Percentiles rank a stretch among this genome's conserved stretches.
Evolutionary conservation across 2,888 invertebrate species (phyloP).

Genomic region (Archips xylosteana): DNA sequence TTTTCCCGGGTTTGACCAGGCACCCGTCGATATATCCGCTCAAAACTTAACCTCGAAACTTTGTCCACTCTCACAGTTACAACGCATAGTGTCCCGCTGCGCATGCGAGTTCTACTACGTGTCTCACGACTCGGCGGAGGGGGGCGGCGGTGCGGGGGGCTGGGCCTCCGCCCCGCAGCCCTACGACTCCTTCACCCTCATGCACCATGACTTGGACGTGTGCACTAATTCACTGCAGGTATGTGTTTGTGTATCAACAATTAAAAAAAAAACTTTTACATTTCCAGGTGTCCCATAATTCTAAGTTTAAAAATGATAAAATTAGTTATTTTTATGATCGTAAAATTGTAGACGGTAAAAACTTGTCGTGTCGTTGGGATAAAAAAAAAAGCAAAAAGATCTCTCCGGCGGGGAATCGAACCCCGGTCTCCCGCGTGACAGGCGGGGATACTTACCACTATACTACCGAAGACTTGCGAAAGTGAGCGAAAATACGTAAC

Average conservation of each 20-base stretch:
- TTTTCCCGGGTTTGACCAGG: no score
- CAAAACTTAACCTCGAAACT: no score
- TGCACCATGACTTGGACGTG: constrained; percentile 99
- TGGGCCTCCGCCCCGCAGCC: constrained; percentile 93
- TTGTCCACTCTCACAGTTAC: constrained; percentile 86
- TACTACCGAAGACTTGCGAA: constrained; percentile 39
- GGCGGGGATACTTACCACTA: constrained; percentile 43
- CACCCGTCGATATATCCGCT: no score
- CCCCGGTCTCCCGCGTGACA: constrained; percentile 59
- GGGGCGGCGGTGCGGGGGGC: constrained; percentile 90
- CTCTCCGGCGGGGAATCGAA: constrained; percentile 64
- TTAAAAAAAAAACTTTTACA: no score
- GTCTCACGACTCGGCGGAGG: constrained; percentile 88
- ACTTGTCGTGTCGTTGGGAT: background rate
- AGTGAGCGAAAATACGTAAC: background rate
- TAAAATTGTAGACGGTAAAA: background rate
- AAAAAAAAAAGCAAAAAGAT: constrained; percentile 40
- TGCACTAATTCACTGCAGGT: constrained; percentile 97
- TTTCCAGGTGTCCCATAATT: no score
- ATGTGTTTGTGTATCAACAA: constrained; percentile 24
- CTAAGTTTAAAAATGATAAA: no score
- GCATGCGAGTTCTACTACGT: constrained; percentile 99
- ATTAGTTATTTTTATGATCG: background rate
- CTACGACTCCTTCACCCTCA: constrained; percentile 98
- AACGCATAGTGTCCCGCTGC: constrained; percentile 98